These are phyloP conservation scores for Eriosoma lanigerum DNA, from an alignment of 1,140 invertebrate genomes.

Conservation along the genomic window DNA sequence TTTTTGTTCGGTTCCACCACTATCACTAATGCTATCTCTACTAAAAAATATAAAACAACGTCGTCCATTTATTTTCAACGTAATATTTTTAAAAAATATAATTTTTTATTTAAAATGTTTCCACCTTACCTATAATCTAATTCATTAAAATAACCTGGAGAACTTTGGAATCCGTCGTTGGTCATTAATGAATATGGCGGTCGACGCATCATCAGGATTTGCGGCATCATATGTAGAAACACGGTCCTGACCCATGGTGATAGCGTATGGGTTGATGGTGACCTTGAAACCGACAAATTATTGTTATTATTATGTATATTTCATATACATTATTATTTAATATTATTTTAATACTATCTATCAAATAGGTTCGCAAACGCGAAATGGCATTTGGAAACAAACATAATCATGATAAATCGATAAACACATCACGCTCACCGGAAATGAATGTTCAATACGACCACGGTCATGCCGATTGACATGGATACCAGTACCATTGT, in stretches of 20 bases:
- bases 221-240: slow-evolving; percentile 87
- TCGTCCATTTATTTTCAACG: no score
- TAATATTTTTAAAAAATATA: no score
- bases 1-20: slow-evolving; percentile 49
- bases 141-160: slow-evolving; percentile 38
- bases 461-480: slow-evolving; percentile 95
- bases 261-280: slow-evolving; percentile 96
- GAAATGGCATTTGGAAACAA: no score
- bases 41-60: not conserved
- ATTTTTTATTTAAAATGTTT: no score
- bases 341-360: not conserved
- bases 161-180: slow-evolving; percentile 66
- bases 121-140: slow-evolving; percentile 30
- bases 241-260: slow-evolving; percentile 82
- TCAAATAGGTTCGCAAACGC: no score
- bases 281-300: slow-evolving; percentile 62
- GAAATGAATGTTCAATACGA: slow-evolving; percentile 96
- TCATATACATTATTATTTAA: not conserved
- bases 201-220: slow-evolving; percentile 82
- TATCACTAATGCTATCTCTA: slow-evolving; percentile 52
- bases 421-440: slow-evolving; percentile 66
- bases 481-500: slow-evolving; percentile 97
- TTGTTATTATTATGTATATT: not conserved
- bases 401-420: no score
- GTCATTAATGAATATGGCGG: slow-evolving; percentile 73